These are phyloP conservation scores for Amiota mariae DNA, from an alignment of 2,888 invertebrate genomes.

Conservation along the genomic window DNA sequence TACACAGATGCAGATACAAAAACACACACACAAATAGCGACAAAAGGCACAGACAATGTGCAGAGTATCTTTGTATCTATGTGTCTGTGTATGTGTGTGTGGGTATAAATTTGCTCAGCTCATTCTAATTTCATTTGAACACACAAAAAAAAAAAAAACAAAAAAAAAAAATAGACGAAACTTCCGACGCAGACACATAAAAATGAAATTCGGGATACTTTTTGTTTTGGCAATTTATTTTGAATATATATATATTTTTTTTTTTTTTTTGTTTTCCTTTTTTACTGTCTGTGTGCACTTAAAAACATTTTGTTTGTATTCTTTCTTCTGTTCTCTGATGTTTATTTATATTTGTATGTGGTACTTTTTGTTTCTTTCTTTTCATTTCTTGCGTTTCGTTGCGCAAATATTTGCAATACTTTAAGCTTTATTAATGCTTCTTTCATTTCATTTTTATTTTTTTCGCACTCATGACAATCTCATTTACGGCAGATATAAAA, in stretches of 20 bases:
- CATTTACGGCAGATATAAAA: not conserved
- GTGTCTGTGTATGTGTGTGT: conserved; percentile 7
- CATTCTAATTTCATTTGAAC: conserved; percentile 63
- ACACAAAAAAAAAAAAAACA: conserved; percentile 22
- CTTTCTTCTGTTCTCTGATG: too few species aligned
- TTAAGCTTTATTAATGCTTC: conserved; percentile 12
- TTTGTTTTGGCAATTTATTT: conserved; percentile 25
- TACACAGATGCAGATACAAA: conserved; percentile 5
- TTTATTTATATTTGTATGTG: too few species aligned
- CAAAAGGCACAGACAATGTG: conserved; percentile 15
- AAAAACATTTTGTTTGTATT: conserved; percentile 58
- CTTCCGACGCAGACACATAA: conserved; percentile 34
- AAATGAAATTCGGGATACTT: conserved; percentile 30
- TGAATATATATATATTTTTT: conserved; percentile 26
- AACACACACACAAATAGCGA: conserved; percentile 30
- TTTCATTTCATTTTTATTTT: not conserved
- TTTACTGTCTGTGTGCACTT: conserved; percentile 50
- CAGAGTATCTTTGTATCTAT: conserved; percentile 14
- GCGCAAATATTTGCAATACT: conserved; percentile 41
- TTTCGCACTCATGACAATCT: not conserved
- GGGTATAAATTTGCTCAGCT: conserved; percentile 47
- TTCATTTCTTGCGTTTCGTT: conserved; percentile 24
- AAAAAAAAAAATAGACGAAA: not conserved
- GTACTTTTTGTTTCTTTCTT: conserved; percentile 23
- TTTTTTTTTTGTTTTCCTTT: conserved; percentile 34